Evolutionary conservation across 1,140 invertebrate genomes (phyloP), one percentile per base, ranked within the genome.

Genomic region (Drosophila arawakana): DNA sequence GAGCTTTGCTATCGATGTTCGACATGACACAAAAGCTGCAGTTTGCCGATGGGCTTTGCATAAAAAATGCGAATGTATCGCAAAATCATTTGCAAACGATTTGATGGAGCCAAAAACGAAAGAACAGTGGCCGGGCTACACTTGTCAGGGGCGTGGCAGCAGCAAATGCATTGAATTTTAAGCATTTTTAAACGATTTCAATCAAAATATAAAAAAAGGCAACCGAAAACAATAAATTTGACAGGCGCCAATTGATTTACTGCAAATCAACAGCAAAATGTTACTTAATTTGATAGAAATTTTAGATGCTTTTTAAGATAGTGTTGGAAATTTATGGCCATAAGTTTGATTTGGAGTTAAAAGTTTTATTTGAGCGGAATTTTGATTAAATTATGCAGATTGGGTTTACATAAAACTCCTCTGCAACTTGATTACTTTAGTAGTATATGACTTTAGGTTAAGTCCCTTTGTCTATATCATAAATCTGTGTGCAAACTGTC

Each of bases 11-110:
- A 78, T 69, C 68, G 52, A 80, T 84, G 83, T 86, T 80, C 68
- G 74, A 86, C 83, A 86, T 86, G 83, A 86, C 83, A 86, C 83
- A 86, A 86, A 86, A 86, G 83, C 83, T 86, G 83, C 83, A 88
- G 69, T 83, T 84, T 75, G 78, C 86, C 80, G 83, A 86, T 88
- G 83, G 83, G 80, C 70, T 74, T 80, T 80, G 83, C 82, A 86
- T 86, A 86, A 79, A 71, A 72, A 76, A 75, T 60, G 60, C 58
- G 74, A 81, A 71, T 58, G 66, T 49, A 66, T 78, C 25, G 25
- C 25, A 30, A 30, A 30, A 30, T 30, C 25, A 30, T 30, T 30
- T 78, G 76, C 60, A 81, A 85, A 76, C 82, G 75, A 86, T 86
- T 76, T 86, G 66, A 77, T 68, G 68, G 57, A 83, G 59, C 41